Base-by-base conservation (phyloP, 2,797 vertebrate species). In the Dallia pectoralis region DNA sequence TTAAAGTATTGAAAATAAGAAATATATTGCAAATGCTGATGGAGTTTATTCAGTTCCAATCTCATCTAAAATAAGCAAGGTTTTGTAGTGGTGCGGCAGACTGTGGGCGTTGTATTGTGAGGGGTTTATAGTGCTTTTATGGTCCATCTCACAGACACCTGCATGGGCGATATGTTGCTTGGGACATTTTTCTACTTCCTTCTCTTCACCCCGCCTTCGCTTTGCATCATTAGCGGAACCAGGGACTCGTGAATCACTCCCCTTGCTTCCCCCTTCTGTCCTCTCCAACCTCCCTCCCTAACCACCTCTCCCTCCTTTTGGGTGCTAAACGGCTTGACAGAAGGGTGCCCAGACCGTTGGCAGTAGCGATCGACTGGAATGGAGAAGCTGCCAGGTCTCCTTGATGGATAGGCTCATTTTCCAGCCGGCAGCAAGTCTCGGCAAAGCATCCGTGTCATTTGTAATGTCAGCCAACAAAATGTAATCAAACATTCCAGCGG, bases 391-490 rank as follows among this genome's bases (percentile, higher is more conserved):
- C 96, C 97, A 99, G 96, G 93, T 93, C 93, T 91, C 93, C 94
- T 95, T 99, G 97, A 99, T 98, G 96, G 97, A 99, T 99, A 95
- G 96, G 95, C 97, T 98, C 97, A 99, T 99, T 99, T 98, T 96
- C 96, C 95, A 96, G 95, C 96, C 96, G 95, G 95, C 96, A 97
- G 97, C 96, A 95, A 98, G 97, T 98, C 97, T 97, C 95, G 93
- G 95, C 95, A 96, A 98, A 97, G 97, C 97, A 96, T 96, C 96
- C 96, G 95, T 99, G 97, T 99, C 97, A 99, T 99, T 99, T 99
- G 97, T 99, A 99, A 99, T 98, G 97, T 98, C 97, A 99, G 97
- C 97, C 97, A 99, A 98, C 96, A 99, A 99, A 99, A 99, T 99
- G 98, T 99, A 99, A 99, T 99, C 98, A 99, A 99, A 98, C 97